Evolutionary conservation across 1,140 invertebrate species (phyloP).

Genomic region (Nasonia longicornis): DNA sequence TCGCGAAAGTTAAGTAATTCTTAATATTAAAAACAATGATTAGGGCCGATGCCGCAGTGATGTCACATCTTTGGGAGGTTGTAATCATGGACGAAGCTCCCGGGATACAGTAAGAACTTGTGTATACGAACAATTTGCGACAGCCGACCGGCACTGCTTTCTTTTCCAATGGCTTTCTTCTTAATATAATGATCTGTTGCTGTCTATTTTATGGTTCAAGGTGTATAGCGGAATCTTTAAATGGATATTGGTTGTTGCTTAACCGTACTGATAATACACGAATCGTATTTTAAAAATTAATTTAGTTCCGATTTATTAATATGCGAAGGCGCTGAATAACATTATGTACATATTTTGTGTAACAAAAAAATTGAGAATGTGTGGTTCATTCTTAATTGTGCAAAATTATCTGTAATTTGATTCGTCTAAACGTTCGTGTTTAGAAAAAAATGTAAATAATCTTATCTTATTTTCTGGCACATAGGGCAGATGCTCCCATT

Average conservation of each 20-base stretch:
- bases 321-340: not conserved
- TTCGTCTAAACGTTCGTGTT: slow-evolving; percentile 16
- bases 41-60: slow-evolving; percentile 93
- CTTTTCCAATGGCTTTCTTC: not conserved
- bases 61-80: slow-evolving; percentile 91
- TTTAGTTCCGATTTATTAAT: not conserved
- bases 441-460: slow-evolving; percentile 40
- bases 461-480: slow-evolving; percentile 59
- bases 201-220: not conserved
- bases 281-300: not conserved
- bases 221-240: not conserved
- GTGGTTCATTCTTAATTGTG: no score
- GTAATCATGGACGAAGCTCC: slow-evolving; percentile 78
- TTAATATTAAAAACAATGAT: slow-evolving; percentile 52
- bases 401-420: slow-evolving; percentile 51
- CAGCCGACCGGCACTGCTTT: slow-evolving; percentile 17
- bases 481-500: slow-evolving; percentile 95
- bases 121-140: slow-evolving; percentile 40
- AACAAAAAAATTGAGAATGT: not conserved
- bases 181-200: slow-evolving; percentile 13
- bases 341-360: not conserved
- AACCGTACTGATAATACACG: not conserved
- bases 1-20: not conserved
- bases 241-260: not conserved
- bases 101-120: slow-evolving; percentile 72